Evolutionary conservation across 1,140 invertebrate genomes (phyloP).

Genomic region (Forficula auricularia): DNA sequence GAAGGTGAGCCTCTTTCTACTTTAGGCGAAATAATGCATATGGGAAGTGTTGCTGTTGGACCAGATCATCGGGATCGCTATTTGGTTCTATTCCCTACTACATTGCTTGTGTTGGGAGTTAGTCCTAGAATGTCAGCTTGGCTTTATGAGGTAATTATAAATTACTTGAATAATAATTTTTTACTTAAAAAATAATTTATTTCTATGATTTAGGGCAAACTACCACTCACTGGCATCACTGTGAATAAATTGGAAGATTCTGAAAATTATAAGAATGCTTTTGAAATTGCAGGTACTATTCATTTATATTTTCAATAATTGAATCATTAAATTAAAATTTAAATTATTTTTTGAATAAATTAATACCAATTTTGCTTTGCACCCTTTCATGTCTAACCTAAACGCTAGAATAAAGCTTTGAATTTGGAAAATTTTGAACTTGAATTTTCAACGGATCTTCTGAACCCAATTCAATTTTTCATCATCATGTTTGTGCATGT

Average conservation of each 20-base stretch:
- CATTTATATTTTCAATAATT: not conserved
- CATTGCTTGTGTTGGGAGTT: conserved; percentile 75
- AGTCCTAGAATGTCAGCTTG: conserved; percentile 85
- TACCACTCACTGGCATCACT: conserved; percentile 68
- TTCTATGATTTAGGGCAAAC: conserved; percentile 51
- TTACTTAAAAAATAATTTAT: not conserved
- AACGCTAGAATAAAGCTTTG: too few species aligned
- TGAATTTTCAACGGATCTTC: too few species aligned
- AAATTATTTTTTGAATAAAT: not conserved
- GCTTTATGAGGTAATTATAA: conserved; percentile 78
- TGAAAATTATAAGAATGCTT: conserved; percentile 67
- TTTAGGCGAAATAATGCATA: conserved; percentile 62
- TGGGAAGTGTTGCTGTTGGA: conserved; percentile 70
- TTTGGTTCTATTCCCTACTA: conserved; percentile 76
- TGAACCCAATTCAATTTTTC: too few species aligned
- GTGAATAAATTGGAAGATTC: conserved; percentile 59
- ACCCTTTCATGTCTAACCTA: too few species aligned
- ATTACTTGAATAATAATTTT: too few species aligned
- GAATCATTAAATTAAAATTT: conserved; percentile 7
- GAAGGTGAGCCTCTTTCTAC: conserved; percentile 69
- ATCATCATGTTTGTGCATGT: too few species aligned
- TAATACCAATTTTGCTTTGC: too few species aligned
- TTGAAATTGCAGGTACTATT: conserved; percentile 61
- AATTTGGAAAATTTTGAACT: too few species aligned
- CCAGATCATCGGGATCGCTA: conserved; percentile 72